Conservation (phyloP, 2,113 vertebrate genomes). For the Promerops cafer region DNA sequence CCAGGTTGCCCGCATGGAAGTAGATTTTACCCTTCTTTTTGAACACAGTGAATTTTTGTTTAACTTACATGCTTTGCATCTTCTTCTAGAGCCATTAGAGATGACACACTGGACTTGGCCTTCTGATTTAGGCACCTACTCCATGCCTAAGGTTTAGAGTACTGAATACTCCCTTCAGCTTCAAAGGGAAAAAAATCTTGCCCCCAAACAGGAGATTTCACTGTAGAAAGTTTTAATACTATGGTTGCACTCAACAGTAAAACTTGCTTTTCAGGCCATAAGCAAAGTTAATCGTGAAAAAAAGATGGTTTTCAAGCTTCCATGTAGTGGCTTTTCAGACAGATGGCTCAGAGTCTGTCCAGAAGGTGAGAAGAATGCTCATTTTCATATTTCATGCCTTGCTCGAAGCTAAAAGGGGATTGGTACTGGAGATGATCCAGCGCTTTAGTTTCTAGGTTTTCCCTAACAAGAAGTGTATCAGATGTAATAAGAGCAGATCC, state of each 20-base stretch:
- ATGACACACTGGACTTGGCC: neutral
- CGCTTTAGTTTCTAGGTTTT: neutral
- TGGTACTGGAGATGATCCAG: neutral
- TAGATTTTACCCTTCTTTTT: neutral
- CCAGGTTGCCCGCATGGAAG: neutral
- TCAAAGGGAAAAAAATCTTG: neutral
- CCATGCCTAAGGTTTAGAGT: neutral
- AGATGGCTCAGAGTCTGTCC: neutral
- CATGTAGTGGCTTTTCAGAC: neutral
- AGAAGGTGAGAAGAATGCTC: neutral
- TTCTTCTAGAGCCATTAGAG: neutral
- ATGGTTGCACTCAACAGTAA: neutral
- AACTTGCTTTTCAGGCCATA: neutral
- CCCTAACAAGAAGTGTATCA: neutral
- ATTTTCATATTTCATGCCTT: neutral
- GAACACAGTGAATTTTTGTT: neutral
- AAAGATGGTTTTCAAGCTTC: neutral
- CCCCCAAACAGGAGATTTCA: neutral
- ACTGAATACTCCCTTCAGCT: neutral
- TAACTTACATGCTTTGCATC: rapidly evolving
- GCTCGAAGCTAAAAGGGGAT: neutral
- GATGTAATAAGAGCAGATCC: neutral
- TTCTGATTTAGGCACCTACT: neutral
- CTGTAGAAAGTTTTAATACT: neutral
- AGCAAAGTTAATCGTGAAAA: neutral